A percentile compares a stretch with the other conserved stretches of the same genome.
These are phyloP conservation scores for Nemurella pictetii DNA, from an alignment of 2,888 invertebrate species.

Conservation along the genomic window DNA sequence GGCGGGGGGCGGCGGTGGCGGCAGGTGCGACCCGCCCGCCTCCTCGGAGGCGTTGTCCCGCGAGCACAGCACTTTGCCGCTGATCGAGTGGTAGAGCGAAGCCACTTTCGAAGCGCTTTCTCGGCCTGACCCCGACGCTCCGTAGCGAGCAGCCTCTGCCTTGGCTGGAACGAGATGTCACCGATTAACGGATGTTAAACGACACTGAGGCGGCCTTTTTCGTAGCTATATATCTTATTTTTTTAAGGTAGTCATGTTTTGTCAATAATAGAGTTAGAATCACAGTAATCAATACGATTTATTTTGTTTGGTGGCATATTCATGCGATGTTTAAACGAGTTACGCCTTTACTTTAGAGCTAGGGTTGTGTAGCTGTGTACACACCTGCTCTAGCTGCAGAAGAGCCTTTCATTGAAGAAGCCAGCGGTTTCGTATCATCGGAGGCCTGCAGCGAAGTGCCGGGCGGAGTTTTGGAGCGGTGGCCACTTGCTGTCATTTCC, in stretches of 20 bases:
- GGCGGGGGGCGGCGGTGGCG: conserved; percentile 38
- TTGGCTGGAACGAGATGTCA: conserved; percentile 5
- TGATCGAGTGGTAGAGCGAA: conserved; percentile 45
- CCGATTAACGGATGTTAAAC: too few species aligned
- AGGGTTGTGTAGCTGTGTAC: too few species aligned
- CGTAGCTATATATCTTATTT: too few species aligned
- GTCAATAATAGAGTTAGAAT: too few species aligned
- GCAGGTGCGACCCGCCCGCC: conserved; percentile 30
- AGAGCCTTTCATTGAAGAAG: not conserved
- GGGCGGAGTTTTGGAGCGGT: conserved; percentile 11
- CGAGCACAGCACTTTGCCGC: conserved; percentile 45
- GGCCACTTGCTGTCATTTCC: conserved; percentile 6
- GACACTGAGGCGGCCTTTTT: too few species aligned
- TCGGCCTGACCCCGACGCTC: not conserved
- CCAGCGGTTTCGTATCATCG: not conserved
- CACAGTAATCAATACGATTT: too few species aligned
- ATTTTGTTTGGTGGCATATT: too few species aligned
- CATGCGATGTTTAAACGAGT: too few species aligned
- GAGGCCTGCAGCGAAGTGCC: not conserved
- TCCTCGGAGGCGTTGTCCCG: conserved; percentile 36
- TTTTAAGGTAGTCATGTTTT: too few species aligned
- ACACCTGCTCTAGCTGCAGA: not conserved
- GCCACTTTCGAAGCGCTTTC: conserved; percentile 42
- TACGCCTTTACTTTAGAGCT: too few species aligned
- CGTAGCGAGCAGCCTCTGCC: not conserved